A percentile compares a stretch with the other conserved stretches of the same genome.
Conservation (phyloP, 2,888 invertebrate species). For the Oligia latruncula region DNA sequence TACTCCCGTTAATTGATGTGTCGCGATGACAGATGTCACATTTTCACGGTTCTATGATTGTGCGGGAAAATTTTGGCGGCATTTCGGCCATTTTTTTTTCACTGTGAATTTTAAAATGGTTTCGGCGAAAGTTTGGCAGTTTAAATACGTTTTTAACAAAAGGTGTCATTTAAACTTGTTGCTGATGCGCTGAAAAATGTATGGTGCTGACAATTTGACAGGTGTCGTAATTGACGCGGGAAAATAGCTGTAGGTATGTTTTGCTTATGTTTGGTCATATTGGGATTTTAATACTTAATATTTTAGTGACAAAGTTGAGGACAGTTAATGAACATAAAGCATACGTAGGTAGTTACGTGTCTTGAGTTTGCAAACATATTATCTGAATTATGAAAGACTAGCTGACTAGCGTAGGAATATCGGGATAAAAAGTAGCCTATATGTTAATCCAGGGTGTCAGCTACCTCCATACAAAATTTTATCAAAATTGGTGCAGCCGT, state of each 20-base stretch:
- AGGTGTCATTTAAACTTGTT: conserved; percentile 29
- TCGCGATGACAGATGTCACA: conserved; percentile 48
- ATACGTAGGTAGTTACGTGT: not conserved
- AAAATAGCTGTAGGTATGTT: conserved; percentile 2
- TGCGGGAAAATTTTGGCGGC: conserved; percentile 44
- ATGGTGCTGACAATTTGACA: conserved; percentile 32
- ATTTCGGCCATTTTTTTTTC: conserved; percentile 4
- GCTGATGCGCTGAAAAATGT: conserved; percentile 7
- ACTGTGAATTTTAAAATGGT: conserved; percentile 2
- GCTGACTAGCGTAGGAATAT: no score
- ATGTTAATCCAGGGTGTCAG: no score
- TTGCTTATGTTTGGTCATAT: not conserved
- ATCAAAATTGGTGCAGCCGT: no score
- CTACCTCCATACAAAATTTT: no score
- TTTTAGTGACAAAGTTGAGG: not conserved
- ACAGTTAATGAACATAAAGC: not conserved
- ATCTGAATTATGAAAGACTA: not conserved
- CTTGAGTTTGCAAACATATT: not conserved
- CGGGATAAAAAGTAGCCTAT: no score
- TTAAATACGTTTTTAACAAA: conserved; percentile 15
- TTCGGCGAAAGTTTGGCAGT: not conserved
- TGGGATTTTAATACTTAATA: not conserved
- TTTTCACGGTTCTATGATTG: conserved; percentile 42
- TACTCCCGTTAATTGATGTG: conserved; percentile 48
- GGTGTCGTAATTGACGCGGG: not conserved